Base-by-base conservation (phyloP, 64 coral and sea anemone species). In the Stichodactyla helianthus region DNA sequence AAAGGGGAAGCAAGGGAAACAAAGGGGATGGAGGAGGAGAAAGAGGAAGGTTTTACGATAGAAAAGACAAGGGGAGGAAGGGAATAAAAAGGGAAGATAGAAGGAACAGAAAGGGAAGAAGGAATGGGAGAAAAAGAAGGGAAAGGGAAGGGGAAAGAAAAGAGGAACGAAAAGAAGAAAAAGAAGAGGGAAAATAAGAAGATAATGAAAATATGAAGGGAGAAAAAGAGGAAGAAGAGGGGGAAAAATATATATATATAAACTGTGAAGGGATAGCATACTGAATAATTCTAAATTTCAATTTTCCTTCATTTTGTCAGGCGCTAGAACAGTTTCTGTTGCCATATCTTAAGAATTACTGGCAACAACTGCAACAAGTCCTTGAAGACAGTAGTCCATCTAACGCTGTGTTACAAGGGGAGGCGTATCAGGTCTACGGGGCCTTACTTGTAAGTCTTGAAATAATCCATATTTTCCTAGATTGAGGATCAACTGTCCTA, bases 381-480 rank as follows among this genome's bases (percentile, higher is more conserved):
- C 74, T 97, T 20, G 87, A 97, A 54, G 94, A 97, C 50, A 93
- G 64, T 52, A 93, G 91, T 55, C 91, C 91, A 79, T 88, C 94
- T 15, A 97, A 97, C 54, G 89, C 84, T 12, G 82, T 93, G 31
- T 77, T 97, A 44, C 94, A 93, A 55, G 91, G 91, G 4, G 94
- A 97, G 76, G 94, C 94, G 2, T 90, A 89, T 51, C 94, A 97
- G 77, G 94, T 97, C 51, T 93, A 97, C 70, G 94, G 88, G 10
- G 94, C 94, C 20, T 79, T 97, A 51, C 85, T 97, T 79, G 94
- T 97, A 90, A 59, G 88, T 20, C 52, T 53, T 4, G 53, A 2
- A 10, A 4, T 7, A 6, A 23, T 22, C 20, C 4, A 52, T 44
- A 44, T 44, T 44, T 44, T 44, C 1, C 0, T 31, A 31, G 28